These are phyloP conservation scores for Hipparchia semele DNA, from an alignment of 2,888 invertebrate genomes.

Conservation along the genomic window DNA sequence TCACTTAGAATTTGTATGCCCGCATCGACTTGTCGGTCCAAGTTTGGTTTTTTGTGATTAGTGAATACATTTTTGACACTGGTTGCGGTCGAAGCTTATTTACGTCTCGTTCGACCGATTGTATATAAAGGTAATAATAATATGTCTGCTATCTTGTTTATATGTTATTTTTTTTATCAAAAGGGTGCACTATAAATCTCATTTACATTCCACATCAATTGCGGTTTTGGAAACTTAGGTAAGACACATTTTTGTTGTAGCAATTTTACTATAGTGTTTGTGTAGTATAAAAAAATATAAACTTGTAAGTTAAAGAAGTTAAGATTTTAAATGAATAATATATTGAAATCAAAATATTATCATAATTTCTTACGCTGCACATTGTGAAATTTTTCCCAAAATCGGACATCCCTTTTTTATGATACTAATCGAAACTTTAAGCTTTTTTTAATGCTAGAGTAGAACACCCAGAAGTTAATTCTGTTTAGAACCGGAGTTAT, in stretches of 20 bases:
- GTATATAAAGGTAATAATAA: neutral
- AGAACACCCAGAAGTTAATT: too few species aligned
- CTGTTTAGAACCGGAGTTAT: too few species aligned
- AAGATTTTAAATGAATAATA: slow-evolving; percentile 14
- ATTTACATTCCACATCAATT: slow-evolving; percentile 42
- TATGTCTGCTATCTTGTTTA: slow-evolving; percentile 17
- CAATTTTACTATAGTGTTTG: slow-evolving; percentile 12
- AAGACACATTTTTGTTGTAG: slow-evolving; percentile 26
- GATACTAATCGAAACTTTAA: too few species aligned
- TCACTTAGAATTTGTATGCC: too few species aligned
- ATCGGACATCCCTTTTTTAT: too few species aligned
- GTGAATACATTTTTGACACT: slow-evolving; percentile 39
- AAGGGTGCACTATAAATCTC: slow-evolving; percentile 36
- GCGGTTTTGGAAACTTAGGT: slow-evolving; percentile 35
- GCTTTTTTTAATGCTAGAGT: too few species aligned
- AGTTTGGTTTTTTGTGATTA: too few species aligned
- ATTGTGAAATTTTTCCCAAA: too few species aligned
- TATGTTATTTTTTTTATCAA: slow-evolving; percentile 11
- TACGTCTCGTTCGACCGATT: neutral
- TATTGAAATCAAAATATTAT: neutral
- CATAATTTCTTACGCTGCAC: slow-evolving; percentile 7
- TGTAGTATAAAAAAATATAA: slow-evolving; percentile 16
- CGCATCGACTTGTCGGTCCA: too few species aligned
- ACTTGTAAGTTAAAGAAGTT: slow-evolving; percentile 17
- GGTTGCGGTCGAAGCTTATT: neutral